Percentiles rank a stretch among this genome's conserved stretches.
phyloP scores from a whole-genome alignment of 2,113 vertebrate species.

The Anas platyrhynchos region DNA sequence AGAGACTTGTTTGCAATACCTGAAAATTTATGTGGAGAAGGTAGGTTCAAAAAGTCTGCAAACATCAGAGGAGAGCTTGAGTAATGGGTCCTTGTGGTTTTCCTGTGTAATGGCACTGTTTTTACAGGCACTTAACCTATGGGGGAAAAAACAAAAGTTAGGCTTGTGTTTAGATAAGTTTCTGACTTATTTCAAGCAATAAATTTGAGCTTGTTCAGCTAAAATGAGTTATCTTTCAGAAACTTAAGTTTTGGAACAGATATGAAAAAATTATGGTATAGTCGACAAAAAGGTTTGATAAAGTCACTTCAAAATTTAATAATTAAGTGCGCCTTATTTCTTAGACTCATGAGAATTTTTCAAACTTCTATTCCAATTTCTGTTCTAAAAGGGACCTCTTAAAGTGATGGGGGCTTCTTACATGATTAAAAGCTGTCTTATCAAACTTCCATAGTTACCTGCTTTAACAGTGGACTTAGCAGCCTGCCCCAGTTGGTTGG shows the following conservation, averaged over 20 bases:
- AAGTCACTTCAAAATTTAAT: background rate
- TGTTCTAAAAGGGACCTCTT: background rate
- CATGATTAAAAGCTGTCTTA: background rate
- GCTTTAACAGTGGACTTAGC: background rate
- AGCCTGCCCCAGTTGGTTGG: background rate
- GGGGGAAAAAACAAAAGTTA: background rate
- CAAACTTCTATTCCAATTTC: background rate
- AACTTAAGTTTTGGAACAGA: background rate
- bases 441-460: background rate
- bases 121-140: background rate
- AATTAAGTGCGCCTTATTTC: background rate
- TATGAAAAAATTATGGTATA: background rate
- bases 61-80: background rate
- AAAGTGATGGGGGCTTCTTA: background rate
- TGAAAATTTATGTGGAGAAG: background rate
- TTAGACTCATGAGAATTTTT: background rate
- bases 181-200: background rate
- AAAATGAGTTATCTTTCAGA: background rate
- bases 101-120: background rate
- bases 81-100: constrained; percentile 32
- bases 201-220: background rate
- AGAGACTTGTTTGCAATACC: background rate
- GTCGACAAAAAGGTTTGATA: background rate
- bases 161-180: background rate
- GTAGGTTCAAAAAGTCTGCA: background rate